These are phyloP conservation scores for Spialia ferax DNA, from an alignment of 2,888 invertebrate genomes.

Conservation along the genomic window DNA sequence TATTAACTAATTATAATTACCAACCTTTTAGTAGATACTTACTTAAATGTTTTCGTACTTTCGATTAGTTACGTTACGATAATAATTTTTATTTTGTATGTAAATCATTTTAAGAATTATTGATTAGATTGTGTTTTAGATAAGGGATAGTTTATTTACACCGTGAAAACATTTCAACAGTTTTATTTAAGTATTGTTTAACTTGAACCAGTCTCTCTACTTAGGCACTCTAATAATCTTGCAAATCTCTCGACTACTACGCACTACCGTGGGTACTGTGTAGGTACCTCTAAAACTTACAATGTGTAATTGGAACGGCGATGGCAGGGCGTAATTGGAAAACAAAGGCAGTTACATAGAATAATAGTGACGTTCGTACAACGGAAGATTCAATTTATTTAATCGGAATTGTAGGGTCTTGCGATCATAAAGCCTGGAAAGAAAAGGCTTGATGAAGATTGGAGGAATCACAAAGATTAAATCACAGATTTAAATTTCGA, in stretches of 20 bases:
- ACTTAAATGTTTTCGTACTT: too few species aligned
- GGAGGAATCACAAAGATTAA: constrained; percentile 17
- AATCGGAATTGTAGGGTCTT: constrained; percentile 31
- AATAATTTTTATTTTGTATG: background rate
- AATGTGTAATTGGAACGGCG: constrained; percentile 23
- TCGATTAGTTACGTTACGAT: background rate
- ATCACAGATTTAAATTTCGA: constrained; percentile 16
- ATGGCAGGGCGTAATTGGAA: constrained; percentile 37
- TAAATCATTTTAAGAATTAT: background rate
- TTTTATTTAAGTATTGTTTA: background rate
- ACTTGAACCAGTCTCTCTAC: background rate
- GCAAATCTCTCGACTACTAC: constrained; percentile 1
- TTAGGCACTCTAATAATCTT: background rate
- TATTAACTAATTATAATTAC: too few species aligned
- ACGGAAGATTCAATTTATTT: constrained; percentile 38
- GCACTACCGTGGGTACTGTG: constrained; percentile 9
- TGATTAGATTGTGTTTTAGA: background rate
- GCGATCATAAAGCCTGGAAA: constrained; percentile 32
- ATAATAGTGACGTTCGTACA: constrained; percentile 30
- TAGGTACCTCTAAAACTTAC: constrained; percentile 27
- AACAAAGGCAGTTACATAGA: constrained; percentile 36
- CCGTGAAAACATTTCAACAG: background rate
- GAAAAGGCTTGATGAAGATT: constrained; percentile 36
- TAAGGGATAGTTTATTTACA: background rate
- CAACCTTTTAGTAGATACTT: too few species aligned